Percentiles rank a stretch among this genome's conserved stretches.
Conservation (phyloP, 1,140 invertebrate species). For the Euura lappo region DNA sequence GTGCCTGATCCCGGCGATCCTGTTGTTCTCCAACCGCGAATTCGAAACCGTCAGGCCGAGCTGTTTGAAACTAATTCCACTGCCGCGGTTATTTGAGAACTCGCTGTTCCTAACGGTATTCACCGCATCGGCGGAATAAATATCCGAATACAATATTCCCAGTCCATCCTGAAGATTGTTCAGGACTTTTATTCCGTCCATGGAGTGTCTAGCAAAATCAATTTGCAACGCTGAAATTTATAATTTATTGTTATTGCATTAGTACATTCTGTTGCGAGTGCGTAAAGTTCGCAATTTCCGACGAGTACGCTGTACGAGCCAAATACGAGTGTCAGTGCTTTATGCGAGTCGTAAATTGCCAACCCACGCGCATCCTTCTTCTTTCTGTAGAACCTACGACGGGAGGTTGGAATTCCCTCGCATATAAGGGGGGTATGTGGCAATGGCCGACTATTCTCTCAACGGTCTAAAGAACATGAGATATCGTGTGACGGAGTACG, state of each 20-base stretch:
- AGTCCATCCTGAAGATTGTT: conserved; percentile 89
- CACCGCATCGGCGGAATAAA: conserved; percentile 83
- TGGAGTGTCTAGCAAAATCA: conserved; percentile 92
- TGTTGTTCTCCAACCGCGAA: conserved; percentile 83
- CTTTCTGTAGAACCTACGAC: no score
- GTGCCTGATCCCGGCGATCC: conserved; percentile 88
- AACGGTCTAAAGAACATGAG: no score
- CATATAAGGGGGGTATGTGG: no score
- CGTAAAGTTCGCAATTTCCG: no score
- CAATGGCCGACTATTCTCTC: no score
- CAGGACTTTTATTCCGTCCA: conserved; percentile 81
- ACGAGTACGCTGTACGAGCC: no score
- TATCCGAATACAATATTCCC: conserved; percentile 87
- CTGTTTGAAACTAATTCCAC: conserved; percentile 89
- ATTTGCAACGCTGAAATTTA: conserved; percentile 81
- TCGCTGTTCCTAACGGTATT: conserved; percentile 89
- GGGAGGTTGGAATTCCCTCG: no score
- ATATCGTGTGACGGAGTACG: no score
- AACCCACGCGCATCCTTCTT: no score
- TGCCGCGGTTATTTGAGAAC: conserved; percentile 84
- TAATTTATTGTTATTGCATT: neutral
- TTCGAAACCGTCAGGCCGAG: conserved; percentile 81
- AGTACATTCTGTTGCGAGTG: no score
- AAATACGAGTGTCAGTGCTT: no score
- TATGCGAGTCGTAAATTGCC: no score